Percentiles rank a stretch among this genome's conserved stretches.
Evolutionary conservation across 2,888 invertebrate genomes (phyloP).

Genomic region (Hanleya hanleyi): DNA sequence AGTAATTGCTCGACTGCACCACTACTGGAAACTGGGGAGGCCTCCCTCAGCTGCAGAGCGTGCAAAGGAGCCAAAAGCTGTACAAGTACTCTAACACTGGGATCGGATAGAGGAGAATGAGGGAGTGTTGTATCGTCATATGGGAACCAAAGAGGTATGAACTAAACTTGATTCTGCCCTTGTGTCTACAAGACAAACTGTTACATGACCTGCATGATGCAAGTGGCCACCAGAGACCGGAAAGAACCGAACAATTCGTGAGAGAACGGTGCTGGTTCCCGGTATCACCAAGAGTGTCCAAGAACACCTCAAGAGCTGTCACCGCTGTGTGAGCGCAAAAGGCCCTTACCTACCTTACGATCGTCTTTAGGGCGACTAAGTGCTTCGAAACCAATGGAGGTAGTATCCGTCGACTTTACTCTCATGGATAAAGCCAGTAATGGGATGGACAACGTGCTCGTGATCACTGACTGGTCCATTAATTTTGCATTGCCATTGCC

Average conservation of each 20-base stretch:
- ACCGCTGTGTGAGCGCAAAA: conserved; percentile 5
- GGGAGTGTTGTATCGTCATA: conserved; percentile 4
- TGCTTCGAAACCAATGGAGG: conserved; percentile 2
- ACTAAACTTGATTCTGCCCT: background rate
- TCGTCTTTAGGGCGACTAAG: background rate
- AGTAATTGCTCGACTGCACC: no score
- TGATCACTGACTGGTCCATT: background rate
- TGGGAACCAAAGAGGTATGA: no score
- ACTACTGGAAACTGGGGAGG: no score
- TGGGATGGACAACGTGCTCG: background rate
- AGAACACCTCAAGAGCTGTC: background rate
- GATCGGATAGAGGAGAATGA: background rate
- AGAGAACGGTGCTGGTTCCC: background rate
- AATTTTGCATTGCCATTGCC: conserved; percentile 4
- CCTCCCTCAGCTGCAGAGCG: no score
- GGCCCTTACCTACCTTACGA: background rate
- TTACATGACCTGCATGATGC: background rate
- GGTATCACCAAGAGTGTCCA: background rate
- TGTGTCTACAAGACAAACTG: no score
- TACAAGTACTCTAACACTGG: background rate
- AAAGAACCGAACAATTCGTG: background rate
- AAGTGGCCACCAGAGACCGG: conserved; percentile 8
- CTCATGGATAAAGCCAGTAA: background rate
- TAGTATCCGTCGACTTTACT: background rate
- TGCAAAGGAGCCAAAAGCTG: background rate